These are phyloP conservation scores for Actinernus sp. DNA, from an alignment of 92 coral and sea anemone species.

Conservation along the genomic window DNA sequence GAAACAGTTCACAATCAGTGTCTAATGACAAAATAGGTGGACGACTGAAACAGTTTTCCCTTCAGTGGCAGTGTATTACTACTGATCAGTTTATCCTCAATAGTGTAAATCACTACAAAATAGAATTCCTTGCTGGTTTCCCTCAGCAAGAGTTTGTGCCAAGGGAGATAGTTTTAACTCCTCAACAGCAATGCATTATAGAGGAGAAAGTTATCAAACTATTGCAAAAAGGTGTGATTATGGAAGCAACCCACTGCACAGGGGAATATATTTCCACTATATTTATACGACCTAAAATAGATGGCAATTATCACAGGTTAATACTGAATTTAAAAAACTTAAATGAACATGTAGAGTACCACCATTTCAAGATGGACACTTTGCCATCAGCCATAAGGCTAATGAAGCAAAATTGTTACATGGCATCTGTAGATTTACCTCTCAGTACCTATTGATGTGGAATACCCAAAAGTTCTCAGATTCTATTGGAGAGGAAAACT, in stretches of 20 bases:
- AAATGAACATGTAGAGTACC: conserved; percentile 16
- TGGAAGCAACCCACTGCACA: neutral
- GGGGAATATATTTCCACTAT: conserved; percentile 30
- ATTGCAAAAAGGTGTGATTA: no score
- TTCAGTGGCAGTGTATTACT: conserved; percentile 37
- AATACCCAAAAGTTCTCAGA: neutral
- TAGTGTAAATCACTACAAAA: conserved; percentile 36
- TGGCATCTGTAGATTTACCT: conserved; percentile 35
- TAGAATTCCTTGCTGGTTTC: conserved; percentile 17
- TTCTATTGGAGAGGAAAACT: neutral
- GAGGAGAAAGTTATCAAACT: no score
- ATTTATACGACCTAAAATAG: conserved; percentile 9
- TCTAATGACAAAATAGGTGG: conserved; percentile 56
- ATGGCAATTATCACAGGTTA: conserved; percentile 24
- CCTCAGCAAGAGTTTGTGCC: conserved; percentile 28
- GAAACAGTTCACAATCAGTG: neutral
- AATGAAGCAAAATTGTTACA: conserved; percentile 14
- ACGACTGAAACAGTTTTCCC: conserved; percentile 54
- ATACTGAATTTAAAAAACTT: conserved; percentile 26
- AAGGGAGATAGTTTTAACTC: no score
- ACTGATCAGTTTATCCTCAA: conserved; percentile 56
- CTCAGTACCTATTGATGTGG: conserved; percentile 8
- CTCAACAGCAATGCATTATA: no score
- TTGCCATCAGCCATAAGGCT: conserved; percentile 20
- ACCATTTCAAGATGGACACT: conserved; percentile 48